These are phyloP conservation scores for Potamarius usumacintae DNA, from an alignment of 2,113 vertebrate genomes.

Conservation along the genomic window DNA sequence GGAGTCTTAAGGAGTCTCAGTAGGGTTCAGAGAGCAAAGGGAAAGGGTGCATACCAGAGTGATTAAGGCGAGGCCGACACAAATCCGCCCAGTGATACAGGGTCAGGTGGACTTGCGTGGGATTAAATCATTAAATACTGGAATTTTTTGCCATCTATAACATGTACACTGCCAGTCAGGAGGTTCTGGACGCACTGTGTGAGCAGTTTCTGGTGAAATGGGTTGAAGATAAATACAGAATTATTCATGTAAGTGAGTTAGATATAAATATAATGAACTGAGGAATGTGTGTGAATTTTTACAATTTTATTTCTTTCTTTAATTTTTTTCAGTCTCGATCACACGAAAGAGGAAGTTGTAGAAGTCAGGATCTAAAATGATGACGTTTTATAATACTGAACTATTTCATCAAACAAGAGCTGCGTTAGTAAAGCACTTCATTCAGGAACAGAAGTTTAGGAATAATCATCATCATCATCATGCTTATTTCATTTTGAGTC, in stretches of 20 bases:
- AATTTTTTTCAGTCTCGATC: not conserved
- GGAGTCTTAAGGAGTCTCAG: constrained; percentile 54
- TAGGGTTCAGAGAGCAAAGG: constrained; percentile 61
- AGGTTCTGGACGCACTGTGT: not conserved
- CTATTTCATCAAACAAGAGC: not conserved
- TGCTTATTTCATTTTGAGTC: not conserved
- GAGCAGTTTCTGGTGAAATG: not conserved
- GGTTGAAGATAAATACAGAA: not conserved
- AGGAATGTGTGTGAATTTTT: not conserved
- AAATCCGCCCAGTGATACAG: not conserved
- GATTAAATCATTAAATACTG: constrained; percentile 22
- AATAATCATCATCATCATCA: too few species aligned
- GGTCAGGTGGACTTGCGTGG: constrained; percentile 5
- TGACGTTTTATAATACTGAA: not conserved
- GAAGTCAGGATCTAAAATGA: not conserved
- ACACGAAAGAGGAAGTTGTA: not conserved
- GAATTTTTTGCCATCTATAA: constrained; percentile 7
- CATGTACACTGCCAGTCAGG: not conserved
- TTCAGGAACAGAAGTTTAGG: too few species aligned
- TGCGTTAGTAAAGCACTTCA: not conserved
- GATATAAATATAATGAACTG: not conserved
- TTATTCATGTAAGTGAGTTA: not conserved
- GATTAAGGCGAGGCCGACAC: constrained; percentile 29
- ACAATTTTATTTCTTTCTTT: not conserved
- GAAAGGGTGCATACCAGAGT: constrained; percentile 43